Evolutionary conservation across 2,113 vertebrate species (phyloP).

Genomic region (Cryptomyrus ogoouensis): DNA sequence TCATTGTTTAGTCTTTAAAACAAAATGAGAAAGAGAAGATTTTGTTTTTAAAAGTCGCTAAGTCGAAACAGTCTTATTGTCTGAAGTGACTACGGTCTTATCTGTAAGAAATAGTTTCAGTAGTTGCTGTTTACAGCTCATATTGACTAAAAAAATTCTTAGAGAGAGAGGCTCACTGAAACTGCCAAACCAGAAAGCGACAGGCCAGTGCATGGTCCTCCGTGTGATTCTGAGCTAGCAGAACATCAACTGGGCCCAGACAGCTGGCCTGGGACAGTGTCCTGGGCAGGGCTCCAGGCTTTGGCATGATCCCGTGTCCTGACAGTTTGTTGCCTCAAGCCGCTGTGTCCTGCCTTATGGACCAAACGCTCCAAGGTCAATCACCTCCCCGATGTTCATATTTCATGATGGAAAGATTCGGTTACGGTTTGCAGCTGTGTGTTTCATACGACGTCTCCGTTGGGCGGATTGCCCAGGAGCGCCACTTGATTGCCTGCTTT

Average conservation of each 20-base stretch:
- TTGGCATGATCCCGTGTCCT: neutral
- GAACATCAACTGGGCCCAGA: neutral
- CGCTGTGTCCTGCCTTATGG: neutral
- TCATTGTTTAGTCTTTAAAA: neutral
- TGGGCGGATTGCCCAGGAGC: neutral
- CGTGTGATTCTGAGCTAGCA: neutral
- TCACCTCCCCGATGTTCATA: neutral
- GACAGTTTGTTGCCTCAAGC: neutral
- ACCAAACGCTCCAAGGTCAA: neutral
- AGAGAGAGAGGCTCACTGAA: neutral
- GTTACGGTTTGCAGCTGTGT: neutral
- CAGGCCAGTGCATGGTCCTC: neutral
- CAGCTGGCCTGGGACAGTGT: neutral
- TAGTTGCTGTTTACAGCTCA: neutral
- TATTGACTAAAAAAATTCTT: neutral
- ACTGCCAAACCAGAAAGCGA: neutral
- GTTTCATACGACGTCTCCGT: neutral
- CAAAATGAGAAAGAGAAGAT: neutral
- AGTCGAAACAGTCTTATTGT: neutral
- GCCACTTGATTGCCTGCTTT: neutral
- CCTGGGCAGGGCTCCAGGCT: neutral
- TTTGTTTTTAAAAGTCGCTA: neutral
- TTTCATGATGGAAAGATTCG: neutral
- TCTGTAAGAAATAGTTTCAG: neutral
- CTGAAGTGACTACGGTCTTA: neutral